Conservation (phyloP, 2,888 invertebrate species). For the Microctonus hyperodae region DNA sequence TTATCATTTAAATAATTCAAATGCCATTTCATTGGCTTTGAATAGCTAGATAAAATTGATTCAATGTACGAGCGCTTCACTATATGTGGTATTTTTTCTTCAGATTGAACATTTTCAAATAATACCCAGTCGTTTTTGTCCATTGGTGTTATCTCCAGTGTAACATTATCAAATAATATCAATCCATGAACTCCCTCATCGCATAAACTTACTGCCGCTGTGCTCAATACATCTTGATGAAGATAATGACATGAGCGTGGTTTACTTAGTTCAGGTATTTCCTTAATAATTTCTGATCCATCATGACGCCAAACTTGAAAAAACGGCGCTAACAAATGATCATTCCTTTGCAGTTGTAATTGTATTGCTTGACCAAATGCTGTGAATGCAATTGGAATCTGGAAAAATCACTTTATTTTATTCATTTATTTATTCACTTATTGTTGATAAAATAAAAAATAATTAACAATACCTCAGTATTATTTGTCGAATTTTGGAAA, state of each 20-base stretch:
- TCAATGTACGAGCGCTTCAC: constrained; percentile 67
- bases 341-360: constrained; percentile 71
- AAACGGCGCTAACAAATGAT: constrained; percentile 68
- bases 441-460: neutral
- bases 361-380: constrained; percentile 64
- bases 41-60: constrained; percentile 59
- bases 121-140: constrained; percentile 8
- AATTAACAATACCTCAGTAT: constrained; percentile 29
- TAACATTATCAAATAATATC: constrained; percentile 72
- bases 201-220: constrained; percentile 76
- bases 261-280: constrained; percentile 47
- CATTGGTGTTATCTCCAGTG: constrained; percentile 75
- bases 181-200: constrained; percentile 73
- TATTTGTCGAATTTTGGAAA: constrained; percentile 15
- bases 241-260: constrained; percentile 71
- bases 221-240: constrained; percentile 67
- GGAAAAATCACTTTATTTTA: neutral
- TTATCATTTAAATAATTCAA: constrained; percentile 29
- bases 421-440: neutral
- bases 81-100: constrained; percentile 65
- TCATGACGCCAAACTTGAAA: constrained; percentile 70
- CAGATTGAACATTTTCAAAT: constrained; percentile 32
- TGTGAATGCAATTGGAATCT: constrained; percentile 54
- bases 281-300: constrained; percentile 56
- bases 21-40: constrained; percentile 42